phyloP scores from a whole-genome alignment of 2,888 invertebrate species.

The Athripsodes cinereus region DNA sequence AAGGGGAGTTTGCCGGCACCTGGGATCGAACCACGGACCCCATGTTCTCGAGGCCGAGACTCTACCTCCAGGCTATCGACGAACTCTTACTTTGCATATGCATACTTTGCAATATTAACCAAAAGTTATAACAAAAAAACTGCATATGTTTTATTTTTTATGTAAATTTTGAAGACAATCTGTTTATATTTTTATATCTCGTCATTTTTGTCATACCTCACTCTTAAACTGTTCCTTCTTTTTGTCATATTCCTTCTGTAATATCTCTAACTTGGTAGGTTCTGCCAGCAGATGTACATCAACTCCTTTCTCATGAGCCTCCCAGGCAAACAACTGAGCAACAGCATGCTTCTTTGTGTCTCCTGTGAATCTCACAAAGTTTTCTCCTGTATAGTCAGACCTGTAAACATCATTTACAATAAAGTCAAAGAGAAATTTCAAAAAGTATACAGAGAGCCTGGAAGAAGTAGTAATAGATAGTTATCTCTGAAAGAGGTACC shows the following conservation, averaged over 20 bases:
- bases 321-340: conserved; percentile 96
- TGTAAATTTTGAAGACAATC: neutral
- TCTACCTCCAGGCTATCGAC: too few species aligned
- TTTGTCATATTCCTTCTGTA: conserved; percentile 84
- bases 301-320: conserved; percentile 86
- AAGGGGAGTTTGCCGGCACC: too few species aligned
- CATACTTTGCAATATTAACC: too few species aligned
- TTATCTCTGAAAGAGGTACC: too few species aligned
- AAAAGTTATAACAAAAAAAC: too few species aligned
- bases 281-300: conserved; percentile 95
- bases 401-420: too few species aligned
- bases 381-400: conserved; percentile 88
- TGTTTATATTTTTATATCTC: neutral
- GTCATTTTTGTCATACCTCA: conserved; percentile 49
- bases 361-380: conserved; percentile 90
- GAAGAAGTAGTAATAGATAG: too few species aligned
- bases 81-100: neutral
- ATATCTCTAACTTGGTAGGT: conserved; percentile 91
- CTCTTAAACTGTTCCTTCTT: conserved; percentile 88
- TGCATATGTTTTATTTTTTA: too few species aligned
- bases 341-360: conserved; percentile 87
- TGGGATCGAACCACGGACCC: too few species aligned
- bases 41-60: too few species aligned
- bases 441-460: too few species aligned
- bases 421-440: too few species aligned